Conservation (phyloP, 2,888 invertebrate species). For the Sinelater perroti region DNA sequence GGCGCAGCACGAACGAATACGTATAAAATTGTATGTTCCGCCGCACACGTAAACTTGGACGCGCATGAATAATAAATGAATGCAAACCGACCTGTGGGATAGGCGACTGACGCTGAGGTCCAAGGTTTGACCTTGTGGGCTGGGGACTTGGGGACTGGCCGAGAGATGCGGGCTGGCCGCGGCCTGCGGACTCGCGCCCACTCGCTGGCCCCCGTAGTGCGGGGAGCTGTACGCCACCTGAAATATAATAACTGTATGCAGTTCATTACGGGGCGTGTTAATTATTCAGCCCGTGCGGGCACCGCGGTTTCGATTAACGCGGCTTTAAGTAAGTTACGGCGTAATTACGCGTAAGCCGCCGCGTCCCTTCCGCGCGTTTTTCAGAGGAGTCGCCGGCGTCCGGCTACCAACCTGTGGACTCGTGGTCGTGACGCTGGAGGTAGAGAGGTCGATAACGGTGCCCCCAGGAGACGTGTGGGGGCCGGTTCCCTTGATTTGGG, state of each 20-base stretch:
- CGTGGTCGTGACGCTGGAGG: slow-evolving; percentile 83
- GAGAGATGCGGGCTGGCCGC: slow-evolving; percentile 82
- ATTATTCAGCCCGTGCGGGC: slow-evolving; percentile 45
- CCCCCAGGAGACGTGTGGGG: slow-evolving; percentile 79
- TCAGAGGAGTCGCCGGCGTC: slow-evolving; percentile 19
- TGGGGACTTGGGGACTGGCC: slow-evolving; percentile 89
- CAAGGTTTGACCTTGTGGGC: slow-evolving; percentile 89
- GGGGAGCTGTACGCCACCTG: slow-evolving; percentile 81
- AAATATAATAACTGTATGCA: slow-evolving; percentile 55
- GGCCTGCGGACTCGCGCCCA: slow-evolving; percentile 83
- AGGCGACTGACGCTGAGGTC: slow-evolving; percentile 89
- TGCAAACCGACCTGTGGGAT: slow-evolving; percentile 75
- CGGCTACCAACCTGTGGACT: slow-evolving; percentile 76
- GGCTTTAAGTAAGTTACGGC: slow-evolving; percentile 44
- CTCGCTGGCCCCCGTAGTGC: slow-evolving; percentile 76
- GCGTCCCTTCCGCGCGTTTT: slow-evolving; percentile 27
- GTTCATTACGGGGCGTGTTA: slow-evolving; percentile 47
- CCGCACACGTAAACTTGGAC: slow-evolving; percentile 21
- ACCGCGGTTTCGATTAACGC: slow-evolving; percentile 40
- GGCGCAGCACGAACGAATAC: slow-evolving; percentile 1
- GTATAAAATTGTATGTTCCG: slow-evolving; percentile 17
- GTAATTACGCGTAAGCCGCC: slow-evolving; percentile 33
- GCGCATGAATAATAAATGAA: slow-evolving; percentile 35
- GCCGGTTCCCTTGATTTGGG: slow-evolving; percentile 67
- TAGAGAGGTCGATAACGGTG: slow-evolving; percentile 86